Conservation (phyloP, 2,113 vertebrate genomes). For the Gymnocephalus cernua region DNA sequence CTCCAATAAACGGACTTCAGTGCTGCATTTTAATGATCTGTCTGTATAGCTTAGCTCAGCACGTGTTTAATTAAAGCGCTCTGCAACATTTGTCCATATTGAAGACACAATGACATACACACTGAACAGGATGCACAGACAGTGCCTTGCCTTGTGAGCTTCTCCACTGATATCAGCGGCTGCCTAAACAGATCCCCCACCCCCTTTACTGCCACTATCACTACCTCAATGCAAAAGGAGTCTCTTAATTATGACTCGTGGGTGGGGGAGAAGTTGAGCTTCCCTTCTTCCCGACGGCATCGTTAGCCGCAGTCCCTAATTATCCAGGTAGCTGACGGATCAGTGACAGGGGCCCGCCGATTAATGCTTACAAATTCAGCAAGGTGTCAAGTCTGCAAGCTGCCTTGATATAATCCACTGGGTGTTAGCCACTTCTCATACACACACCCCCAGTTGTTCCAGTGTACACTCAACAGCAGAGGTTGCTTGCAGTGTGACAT, state of each 20-base stretch:
- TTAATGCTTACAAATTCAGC: conserved; percentile 99
- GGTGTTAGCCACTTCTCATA: conserved; percentile 94
- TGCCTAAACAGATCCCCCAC: conserved; percentile 29
- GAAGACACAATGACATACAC: conserved; percentile 25
- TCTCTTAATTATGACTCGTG: conserved; percentile 94
- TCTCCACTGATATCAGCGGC: conserved; percentile 35
- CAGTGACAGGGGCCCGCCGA: conserved; percentile 97
- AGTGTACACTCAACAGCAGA: conserved; percentile 44
- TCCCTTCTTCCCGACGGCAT: conserved; percentile 90
- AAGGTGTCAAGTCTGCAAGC: conserved; percentile 97
- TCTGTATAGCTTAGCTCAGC: conserved; percentile 39
- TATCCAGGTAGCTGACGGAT: conserved; percentile 99
- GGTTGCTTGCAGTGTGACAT: conserved; percentile 85
- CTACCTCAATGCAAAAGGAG: conserved; percentile 80
- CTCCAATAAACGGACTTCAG: conserved; percentile 38
- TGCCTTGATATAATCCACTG: conserved; percentile 98
- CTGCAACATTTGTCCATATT: conserved; percentile 16
- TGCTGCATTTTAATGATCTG: conserved; percentile 48
- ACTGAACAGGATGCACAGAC: conserved; percentile 28
- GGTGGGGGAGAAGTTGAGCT: conserved; percentile 85
- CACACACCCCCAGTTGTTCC: conserved; percentile 31
- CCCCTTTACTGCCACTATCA: conserved; percentile 45
- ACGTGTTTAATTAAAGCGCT: conserved; percentile 51
- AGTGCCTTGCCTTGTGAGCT: conserved; percentile 17
- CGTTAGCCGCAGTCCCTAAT: conserved; percentile 98